Evolutionary conservation across 2,113 vertebrate genomes (phyloP), one percentile per base, ranked within the genome.

Genomic region (Salvelinus sp.): DNA sequence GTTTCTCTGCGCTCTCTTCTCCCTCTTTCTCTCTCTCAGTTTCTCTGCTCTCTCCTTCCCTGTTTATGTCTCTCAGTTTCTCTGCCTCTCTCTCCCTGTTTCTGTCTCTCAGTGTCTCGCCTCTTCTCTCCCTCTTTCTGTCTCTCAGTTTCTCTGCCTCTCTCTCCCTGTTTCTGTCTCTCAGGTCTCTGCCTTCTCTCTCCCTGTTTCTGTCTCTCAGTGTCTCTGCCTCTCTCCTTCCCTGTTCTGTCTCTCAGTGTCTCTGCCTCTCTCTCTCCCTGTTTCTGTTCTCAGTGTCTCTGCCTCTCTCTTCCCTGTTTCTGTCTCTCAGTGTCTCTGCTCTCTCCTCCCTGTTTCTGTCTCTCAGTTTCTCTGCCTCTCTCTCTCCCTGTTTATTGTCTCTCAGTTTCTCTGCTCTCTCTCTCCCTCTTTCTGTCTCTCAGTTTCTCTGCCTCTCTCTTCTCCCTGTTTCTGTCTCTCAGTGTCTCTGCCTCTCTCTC

Each of bases 271-370:
- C 54, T 25, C 27, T 0, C 27, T 27, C 27, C 27, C 2, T 27
- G 2, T 27, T 27, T 27, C 27, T 27, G 27, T 65, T 23, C 14
- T 72, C 25, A 27, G 27, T 27, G 1, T 38, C 23, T 13, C 7
- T 3, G 44, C 69, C 58, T 7, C 63, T 64, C 22, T 48, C 75
- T 74, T 76, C 74, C 47, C 12, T 13, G 47, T 48, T 23, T 25
- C 62, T 63, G n/a, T 5, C 10, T 38, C 65, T 38, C 65, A 27
- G 27, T 27, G 0, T 27, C 2, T 2, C 27, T 27, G 27, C 27
- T 27, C 27, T 27, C 27, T 27, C 27, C 25, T 27, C 25, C 25
- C 1, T 27, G 2, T 27, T 27, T 27, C 25, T 27, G 1, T 2
- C 25, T 23, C 23, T 23, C 23, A 1, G 23, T 27, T 2, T 27